phyloP scores from a whole-genome alignment of 23 tunicate species.

The Styela clava region DNA sequence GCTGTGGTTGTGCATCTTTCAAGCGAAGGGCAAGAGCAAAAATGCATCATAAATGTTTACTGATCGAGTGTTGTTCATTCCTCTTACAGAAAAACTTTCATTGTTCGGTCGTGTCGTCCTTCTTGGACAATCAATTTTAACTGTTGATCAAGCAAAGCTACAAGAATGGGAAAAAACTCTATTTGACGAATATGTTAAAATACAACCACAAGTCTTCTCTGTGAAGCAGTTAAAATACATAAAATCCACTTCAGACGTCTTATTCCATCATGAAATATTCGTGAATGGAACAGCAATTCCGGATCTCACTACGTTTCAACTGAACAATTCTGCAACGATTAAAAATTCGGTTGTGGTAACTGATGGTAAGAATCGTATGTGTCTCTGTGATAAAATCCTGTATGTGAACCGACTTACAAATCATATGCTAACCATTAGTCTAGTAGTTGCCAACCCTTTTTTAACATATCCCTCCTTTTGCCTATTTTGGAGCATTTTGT shows the following conservation, averaged over 20 bases:
- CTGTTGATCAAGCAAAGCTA: neutral
- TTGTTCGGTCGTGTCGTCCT: conserved; percentile 1
- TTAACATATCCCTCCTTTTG: no score
- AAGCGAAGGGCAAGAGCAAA: no score
- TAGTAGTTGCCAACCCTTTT: no score
- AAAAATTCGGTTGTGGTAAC: neutral
- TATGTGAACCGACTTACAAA: no score
- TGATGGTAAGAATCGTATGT: neutral
- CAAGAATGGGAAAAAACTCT: neutral
- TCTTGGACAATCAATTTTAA: neutral
- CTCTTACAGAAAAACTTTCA: neutral
- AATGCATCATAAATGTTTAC: no score
- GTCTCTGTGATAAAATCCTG: no score
- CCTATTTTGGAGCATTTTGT: no score
- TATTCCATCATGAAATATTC: conserved; percentile 4
- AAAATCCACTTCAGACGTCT: neutral
- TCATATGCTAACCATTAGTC: no score
- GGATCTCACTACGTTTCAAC: neutral
- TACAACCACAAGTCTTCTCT: neutral
- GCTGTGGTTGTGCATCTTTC: no score
- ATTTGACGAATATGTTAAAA: neutral
- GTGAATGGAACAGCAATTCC: neutral
- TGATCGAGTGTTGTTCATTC: no score
- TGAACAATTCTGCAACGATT: neutral
- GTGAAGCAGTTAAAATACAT: neutral